Conservation (phyloP, 2,888 invertebrate genomes). For the Busseola fusca region DNA sequence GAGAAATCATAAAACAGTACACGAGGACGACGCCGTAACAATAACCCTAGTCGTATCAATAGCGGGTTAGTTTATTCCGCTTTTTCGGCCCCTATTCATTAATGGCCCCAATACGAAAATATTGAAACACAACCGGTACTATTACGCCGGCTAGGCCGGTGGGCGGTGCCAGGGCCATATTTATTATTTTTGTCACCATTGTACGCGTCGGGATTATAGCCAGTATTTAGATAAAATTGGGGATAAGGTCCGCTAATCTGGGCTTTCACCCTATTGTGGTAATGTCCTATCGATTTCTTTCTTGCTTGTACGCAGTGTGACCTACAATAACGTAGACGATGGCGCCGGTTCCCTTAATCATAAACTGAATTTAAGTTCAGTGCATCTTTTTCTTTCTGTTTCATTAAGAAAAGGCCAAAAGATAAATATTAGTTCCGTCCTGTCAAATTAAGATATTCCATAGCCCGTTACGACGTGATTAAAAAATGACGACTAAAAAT, state of each 20-base stretch:
- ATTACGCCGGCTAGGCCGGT: slow-evolving; percentile 75
- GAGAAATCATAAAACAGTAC: slow-evolving; percentile 59
- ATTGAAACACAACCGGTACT: slow-evolving; percentile 76
- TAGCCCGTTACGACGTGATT: too few relatives aligned
- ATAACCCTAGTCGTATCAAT: slow-evolving; percentile 75
- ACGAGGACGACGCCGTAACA: slow-evolving; percentile 44
- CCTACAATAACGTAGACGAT: not conserved
- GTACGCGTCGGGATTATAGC: slow-evolving; percentile 83
- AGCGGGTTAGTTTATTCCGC: slow-evolving; percentile 80
- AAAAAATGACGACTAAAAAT: too few relatives aligned
- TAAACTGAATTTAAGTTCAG: too few relatives aligned
- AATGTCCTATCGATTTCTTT: slow-evolving; percentile 79
- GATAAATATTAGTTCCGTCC: too few relatives aligned
- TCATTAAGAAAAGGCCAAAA: too few relatives aligned
- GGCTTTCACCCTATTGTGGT: slow-evolving; percentile 74
- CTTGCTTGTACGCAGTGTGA: slow-evolving; percentile 21
- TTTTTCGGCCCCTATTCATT: slow-evolving; percentile 77
- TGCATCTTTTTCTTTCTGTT: too few relatives aligned
- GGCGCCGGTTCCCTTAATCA: too few relatives aligned
- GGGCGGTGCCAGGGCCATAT: slow-evolving; percentile 81
- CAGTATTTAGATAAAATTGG: slow-evolving; percentile 89
- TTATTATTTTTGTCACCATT: slow-evolving; percentile 89
- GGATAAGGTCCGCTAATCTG: slow-evolving; percentile 87
- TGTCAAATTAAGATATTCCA: too few relatives aligned
- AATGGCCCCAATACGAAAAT: slow-evolving; percentile 83